These are phyloP conservation scores for Troides aeacus DNA, from an alignment of 2,888 invertebrate genomes.

Conservation along the genomic window DNA sequence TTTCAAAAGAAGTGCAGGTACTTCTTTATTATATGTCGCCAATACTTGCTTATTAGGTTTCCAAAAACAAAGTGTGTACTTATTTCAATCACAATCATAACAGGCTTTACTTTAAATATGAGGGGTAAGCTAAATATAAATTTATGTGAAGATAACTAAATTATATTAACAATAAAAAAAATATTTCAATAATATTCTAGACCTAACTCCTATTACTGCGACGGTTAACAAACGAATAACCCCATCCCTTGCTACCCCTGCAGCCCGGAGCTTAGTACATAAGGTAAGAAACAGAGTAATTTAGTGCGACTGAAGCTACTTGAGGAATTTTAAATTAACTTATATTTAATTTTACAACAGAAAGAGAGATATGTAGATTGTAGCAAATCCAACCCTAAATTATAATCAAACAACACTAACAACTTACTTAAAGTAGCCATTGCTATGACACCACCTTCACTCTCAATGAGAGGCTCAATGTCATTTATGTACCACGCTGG, in stretches of 20 bases:
- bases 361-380: background rate
- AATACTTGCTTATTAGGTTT: too few species aligned
- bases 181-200: background rate
- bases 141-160: background rate
- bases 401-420: background rate
- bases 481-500: too few species aligned
- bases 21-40: too few species aligned
- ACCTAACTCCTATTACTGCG: constrained; percentile 42
- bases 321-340: constrained; percentile 37
- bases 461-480: too few species aligned
- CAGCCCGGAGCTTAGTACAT: constrained; percentile 53
- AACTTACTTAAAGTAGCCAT: too few species aligned
- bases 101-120: too few species aligned
- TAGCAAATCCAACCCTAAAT: background rate
- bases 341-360: background rate
- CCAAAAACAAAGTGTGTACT: too few species aligned
- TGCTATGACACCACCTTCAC: too few species aligned
- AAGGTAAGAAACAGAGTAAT: constrained; percentile 68
- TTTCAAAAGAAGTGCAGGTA: too few species aligned
- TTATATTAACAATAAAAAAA: background rate
- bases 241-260: constrained; percentile 59
- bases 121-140: too few species aligned
- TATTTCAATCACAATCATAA: too few species aligned
- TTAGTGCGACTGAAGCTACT: constrained; percentile 50
- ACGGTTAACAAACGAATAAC: constrained; percentile 69